phyloP scores from a whole-genome alignment of 2,888 invertebrate species.

The Zaprionus obscuricornis region DNA sequence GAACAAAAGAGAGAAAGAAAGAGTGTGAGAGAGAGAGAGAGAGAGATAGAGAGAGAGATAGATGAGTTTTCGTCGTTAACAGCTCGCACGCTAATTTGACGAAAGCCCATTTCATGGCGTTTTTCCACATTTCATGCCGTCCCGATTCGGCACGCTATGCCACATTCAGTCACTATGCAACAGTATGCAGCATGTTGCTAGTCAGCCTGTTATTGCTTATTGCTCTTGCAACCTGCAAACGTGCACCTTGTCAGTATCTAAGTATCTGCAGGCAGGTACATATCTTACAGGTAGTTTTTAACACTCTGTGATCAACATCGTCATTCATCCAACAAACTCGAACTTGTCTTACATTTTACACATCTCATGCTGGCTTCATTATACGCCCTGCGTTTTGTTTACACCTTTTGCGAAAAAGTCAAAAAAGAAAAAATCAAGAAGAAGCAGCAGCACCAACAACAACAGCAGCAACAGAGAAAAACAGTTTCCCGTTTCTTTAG shows the following conservation, averaged over 20 bases:
- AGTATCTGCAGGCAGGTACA: slow-evolving; percentile 23
- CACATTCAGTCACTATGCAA: too few species aligned
- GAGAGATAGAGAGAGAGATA: slow-evolving; percentile 3
- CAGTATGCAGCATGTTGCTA: slow-evolving; percentile 19
- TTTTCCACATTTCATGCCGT: slow-evolving; percentile 73
- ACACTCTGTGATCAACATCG: slow-evolving; percentile 53
- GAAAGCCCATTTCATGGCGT: slow-evolving; percentile 80
- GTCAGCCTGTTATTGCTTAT: too few species aligned
- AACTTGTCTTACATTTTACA: too few species aligned
- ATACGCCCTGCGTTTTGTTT: slow-evolving; percentile 49
- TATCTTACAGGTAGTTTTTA: slow-evolving; percentile 71
- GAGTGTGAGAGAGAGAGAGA: too few species aligned
- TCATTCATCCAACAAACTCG: slow-evolving; percentile 30
- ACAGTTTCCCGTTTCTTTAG: slow-evolving; percentile 47
- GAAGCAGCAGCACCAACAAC: too few species aligned
- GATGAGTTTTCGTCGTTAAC: slow-evolving; percentile 69
- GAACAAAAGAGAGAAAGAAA: too few species aligned
- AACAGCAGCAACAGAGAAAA: background rate
- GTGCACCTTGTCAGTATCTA: slow-evolving; percentile 30
- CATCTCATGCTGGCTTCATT: slow-evolving; percentile 44
- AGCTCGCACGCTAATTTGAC: slow-evolving; percentile 81
- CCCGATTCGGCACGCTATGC: slow-evolving; percentile 53
- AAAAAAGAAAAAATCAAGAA: slow-evolving; percentile 31
- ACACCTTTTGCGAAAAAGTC: slow-evolving; percentile 72
- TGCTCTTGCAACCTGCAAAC: too few species aligned